A percentile compares a stretch with the other conserved stretches of the same genome.
Evolutionary conservation across 2,113 vertebrate genomes (phyloP).

Genomic region (Aspiorhynchus laticeps): DNA sequence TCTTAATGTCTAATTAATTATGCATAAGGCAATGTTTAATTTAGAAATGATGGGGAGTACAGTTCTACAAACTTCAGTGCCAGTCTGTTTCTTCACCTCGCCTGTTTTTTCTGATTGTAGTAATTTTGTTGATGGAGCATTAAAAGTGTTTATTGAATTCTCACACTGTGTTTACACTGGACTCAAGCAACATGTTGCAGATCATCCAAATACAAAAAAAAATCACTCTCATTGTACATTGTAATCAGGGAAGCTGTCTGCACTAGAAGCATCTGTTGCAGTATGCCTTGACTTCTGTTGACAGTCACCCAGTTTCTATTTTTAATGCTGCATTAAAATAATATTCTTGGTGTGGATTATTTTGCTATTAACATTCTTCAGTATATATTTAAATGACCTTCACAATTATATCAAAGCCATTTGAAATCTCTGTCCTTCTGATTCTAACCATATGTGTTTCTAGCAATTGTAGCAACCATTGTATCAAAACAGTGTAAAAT

Average conservation of each 20-base stretch:
- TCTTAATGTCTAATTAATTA: slow-evolving; percentile 42
- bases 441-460: no score
- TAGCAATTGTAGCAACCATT: no score
- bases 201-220: neutral
- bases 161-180: slow-evolving; percentile 43
- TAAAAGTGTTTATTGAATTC: slow-evolving; percentile 16
- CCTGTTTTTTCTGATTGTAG: slow-evolving; percentile 52
- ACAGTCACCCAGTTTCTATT: neutral
- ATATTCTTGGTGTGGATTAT: neutral
- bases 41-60: slow-evolving; percentile 45
- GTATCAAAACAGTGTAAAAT: no score
- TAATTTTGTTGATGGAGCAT: neutral
- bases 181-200: neutral
- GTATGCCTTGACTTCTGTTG: neutral
- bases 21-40: slow-evolving; percentile 48
- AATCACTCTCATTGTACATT: neutral
- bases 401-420: neutral
- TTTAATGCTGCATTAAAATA: no score
- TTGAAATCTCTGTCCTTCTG: neutral
- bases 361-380: neutral
- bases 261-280: neutral
- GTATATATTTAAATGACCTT: neutral
- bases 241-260: neutral
- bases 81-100: slow-evolving; percentile 73
- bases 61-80: slow-evolving; percentile 1